Conservation (phyloP, 2,113 vertebrate species). For the Melozone crissalis region DNA sequence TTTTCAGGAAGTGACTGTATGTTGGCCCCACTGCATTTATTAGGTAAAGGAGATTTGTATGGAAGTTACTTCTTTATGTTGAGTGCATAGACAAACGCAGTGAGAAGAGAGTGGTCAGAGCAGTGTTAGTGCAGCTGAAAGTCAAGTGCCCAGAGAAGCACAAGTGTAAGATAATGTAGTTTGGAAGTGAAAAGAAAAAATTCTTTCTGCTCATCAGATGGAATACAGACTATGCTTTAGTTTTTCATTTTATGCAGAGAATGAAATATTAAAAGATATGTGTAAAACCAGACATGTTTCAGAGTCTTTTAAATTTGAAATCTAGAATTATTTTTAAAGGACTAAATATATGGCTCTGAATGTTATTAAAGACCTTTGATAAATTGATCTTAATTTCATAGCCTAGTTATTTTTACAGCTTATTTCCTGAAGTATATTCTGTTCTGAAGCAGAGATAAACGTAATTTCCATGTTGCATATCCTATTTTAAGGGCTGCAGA, state of each 20-base stretch:
- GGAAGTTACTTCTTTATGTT: background rate
- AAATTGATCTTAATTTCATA: conserved; percentile 40
- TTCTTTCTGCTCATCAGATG: background rate
- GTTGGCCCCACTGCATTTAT: background rate
- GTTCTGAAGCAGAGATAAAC: conserved; percentile 45
- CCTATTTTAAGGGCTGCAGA: background rate
- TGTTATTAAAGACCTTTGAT: conserved; percentile 5
- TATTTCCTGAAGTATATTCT: conserved; percentile 34
- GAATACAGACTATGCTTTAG: background rate
- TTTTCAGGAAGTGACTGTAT: background rate
- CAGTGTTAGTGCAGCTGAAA: background rate
- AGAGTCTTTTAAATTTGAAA: background rate
- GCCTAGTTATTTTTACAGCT: conserved; percentile 18
- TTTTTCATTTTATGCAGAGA: background rate
- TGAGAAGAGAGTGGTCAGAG: background rate
- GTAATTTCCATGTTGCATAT: conserved; percentile 14
- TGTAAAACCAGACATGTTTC: background rate
- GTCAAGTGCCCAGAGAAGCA: background rate
- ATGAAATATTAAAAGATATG: background rate
- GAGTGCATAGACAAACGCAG: background rate
- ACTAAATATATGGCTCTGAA: background rate
- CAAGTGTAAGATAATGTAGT: background rate
- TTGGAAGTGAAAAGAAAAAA: background rate
- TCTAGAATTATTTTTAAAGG: background rate
- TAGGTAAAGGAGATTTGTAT: background rate